Evolutionary conservation across 1,140 invertebrate species (phyloP), one percentile per base, ranked within the genome.

Genomic region (Phymorhynchus buccinoides): DNA sequence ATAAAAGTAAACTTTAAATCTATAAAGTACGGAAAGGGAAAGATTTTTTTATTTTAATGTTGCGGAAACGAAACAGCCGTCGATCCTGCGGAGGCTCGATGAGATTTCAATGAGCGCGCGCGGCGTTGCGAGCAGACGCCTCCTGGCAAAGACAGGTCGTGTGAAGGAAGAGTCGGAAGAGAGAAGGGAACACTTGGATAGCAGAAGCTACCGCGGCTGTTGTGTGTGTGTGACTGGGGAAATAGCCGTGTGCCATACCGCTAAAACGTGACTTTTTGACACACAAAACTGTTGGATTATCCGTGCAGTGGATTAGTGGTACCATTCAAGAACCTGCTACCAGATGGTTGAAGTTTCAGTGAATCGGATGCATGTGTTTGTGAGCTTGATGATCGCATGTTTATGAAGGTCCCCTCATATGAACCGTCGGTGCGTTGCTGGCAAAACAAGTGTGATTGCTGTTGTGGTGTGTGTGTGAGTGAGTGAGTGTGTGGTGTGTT

Each of bases 101-200:
- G 27, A 32, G 30, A 14, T 16, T 32, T 18, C 77, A 79, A 22
- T 30, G 77, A 52, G 77, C 42, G 77, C 77, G 77, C 77, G 77
- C 77, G 77, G 77, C 44, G 77, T 52, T 79, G 41, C 77, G 77
- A 79, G 77, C 77, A 79, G 77, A 78, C 37, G 75, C 75, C 75
- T 9, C 9, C 37, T 78, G 75, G 30, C 22, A 79, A 62, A 22
- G 30, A 68, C 71, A 39, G 42, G 77, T 27, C 27, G 42, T 39
- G 32, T 41, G 32, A 79, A 35, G 9, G 71, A 75, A 35, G 42
- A 56, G 41, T 32, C 42, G 73, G 48, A 44, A 18, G 77, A 27
- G 77, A 6, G 77, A 48, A 52, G 42, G 37, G 77, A 79, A 6
- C 77, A 75, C 73, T 75, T 41, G 73, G 42, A 48, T 79, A 79